A percentile compares a stretch with the other conserved stretches of the same genome.
phyloP scores from a whole-genome alignment of 2,888 invertebrate species.

The Pelosia muscerda region DNA sequence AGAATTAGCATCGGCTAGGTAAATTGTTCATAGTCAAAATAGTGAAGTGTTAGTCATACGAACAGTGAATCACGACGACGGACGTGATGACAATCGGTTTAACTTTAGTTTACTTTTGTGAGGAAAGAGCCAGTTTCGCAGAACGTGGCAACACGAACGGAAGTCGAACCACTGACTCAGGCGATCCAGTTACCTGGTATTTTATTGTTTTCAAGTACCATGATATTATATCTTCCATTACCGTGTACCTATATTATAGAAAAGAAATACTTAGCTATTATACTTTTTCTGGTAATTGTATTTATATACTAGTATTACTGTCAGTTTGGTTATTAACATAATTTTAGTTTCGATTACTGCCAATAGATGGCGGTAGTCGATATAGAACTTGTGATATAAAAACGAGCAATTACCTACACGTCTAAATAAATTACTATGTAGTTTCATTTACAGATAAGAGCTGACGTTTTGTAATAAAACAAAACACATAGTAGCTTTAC shows the following conservation, averaged over 20 bases:
- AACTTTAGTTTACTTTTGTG: constrained; percentile 48
- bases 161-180: constrained; percentile 75
- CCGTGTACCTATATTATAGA: background rate
- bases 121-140: constrained; percentile 60
- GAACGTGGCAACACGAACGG: constrained; percentile 69
- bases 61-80: constrained; percentile 62
- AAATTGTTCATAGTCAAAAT: constrained; percentile 27
- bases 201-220: constrained; percentile 64
- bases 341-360: no score
- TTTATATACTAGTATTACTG: background rate
- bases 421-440: constrained; percentile 18
- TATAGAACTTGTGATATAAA: background rate
- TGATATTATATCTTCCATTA: constrained; percentile 38
- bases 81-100: constrained; percentile 41
- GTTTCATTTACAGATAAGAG: constrained; percentile 19
- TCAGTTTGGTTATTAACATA: background rate
- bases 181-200: constrained; percentile 53
- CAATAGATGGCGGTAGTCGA: background rate
- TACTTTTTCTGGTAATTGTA: background rate
- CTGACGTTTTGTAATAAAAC: constrained; percentile 28
- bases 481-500: constrained; percentile 21
- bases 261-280: constrained; percentile 10
- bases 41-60: constrained; percentile 55
- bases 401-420: background rate
- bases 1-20: constrained; percentile 23